Evolutionary conservation across 2,113 vertebrate species (phyloP).

Genomic region (Cyphomyrus discorhynchus): DNA sequence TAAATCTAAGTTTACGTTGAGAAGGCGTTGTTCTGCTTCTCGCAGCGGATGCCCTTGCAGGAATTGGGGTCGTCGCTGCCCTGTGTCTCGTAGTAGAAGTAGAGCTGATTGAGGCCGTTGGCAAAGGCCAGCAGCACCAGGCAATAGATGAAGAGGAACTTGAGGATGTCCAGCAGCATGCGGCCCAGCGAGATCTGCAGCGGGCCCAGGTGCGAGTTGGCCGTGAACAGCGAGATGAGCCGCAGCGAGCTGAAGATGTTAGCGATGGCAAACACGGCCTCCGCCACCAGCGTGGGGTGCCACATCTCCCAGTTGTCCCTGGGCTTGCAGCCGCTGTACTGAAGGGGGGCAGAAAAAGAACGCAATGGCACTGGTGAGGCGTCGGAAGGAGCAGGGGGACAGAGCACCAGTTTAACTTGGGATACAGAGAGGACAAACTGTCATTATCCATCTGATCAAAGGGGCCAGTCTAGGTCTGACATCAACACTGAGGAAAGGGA

Average conservation of each 20-base stretch:
- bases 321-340: slow-evolving; percentile 83
- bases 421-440: background rate
- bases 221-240: slow-evolving; percentile 97
- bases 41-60: slow-evolving; percentile 95
- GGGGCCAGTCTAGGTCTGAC: background rate
- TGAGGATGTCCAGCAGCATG: slow-evolving; percentile 98
- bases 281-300: slow-evolving; percentile 93
- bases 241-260: slow-evolving; percentile 97
- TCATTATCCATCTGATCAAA: background rate
- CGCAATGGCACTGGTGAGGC: background rate
- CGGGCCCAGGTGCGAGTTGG: slow-evolving; percentile 95
- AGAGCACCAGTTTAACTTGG: background rate
- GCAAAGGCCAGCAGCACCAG: slow-evolving; percentile 95
- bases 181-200: slow-evolving; percentile 95
- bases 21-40: slow-evolving; percentile 97
- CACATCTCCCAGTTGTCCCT: slow-evolving; percentile 93
- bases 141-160: slow-evolving; percentile 99
- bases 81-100: slow-evolving; percentile 97
- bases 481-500: background rate
- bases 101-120: slow-evolving; percentile 97
- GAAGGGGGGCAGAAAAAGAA: slow-evolving; percentile 14
- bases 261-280: slow-evolving; percentile 96
- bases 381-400: background rate
- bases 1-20: slow-evolving; percentile 78
- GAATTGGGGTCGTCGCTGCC: slow-evolving; percentile 75